Percentiles rank a stretch among this genome's conserved stretches.
These are phyloP conservation scores for Agriopis aurantiaria DNA, from an alignment of 2,888 invertebrate genomes.

Conservation along the genomic window DNA sequence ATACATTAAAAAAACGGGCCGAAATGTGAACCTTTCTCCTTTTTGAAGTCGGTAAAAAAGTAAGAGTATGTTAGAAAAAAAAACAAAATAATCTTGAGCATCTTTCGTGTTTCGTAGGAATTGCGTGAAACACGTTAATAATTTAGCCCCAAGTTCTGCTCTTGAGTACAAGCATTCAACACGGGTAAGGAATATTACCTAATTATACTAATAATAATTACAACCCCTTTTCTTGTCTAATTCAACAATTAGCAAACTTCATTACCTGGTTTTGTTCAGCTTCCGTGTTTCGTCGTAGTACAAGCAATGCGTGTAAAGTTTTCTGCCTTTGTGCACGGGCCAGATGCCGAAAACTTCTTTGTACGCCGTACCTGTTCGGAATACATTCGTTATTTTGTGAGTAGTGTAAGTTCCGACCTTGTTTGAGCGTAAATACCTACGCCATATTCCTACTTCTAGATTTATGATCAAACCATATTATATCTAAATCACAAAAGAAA, in stretches of 20 bases:
- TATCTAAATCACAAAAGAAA: no score
- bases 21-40: no score
- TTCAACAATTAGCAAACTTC: constrained; percentile 29
- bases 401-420: background rate
- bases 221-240: constrained; percentile 8
- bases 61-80: no score
- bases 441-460: background rate
- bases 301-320: constrained; percentile 52
- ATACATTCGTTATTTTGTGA: constrained; percentile 36
- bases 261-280: constrained; percentile 45
- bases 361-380: constrained; percentile 49
- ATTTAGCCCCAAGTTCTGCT: background rate
- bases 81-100: no score
- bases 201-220: background rate
- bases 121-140: background rate
- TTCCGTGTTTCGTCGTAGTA: constrained; percentile 44
- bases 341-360: constrained; percentile 50
- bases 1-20: no score
- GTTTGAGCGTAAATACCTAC: constrained; percentile 2
- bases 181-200: background rate
- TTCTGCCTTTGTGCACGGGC: constrained; percentile 43
- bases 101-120: background rate
- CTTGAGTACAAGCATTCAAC: background rate
- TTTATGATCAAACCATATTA: background rate
- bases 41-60: no score